Evolutionary conservation across 2,113 vertebrate genomes (phyloP).

Genomic region (Labrus mixtus): DNA sequence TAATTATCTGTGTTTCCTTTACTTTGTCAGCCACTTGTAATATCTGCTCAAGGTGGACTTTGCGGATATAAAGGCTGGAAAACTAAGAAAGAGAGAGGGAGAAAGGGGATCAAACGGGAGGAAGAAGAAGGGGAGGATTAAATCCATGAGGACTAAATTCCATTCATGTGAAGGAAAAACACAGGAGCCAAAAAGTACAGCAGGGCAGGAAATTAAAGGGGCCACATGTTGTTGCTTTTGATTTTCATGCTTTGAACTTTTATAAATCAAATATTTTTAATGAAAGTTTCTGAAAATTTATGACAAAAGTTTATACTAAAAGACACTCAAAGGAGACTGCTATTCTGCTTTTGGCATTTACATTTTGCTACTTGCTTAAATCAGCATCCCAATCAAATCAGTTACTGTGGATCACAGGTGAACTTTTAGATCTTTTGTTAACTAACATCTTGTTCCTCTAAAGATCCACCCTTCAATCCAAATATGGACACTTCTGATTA

Average conservation of each 20-base stretch:
- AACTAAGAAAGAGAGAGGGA: slow-evolving; percentile 6
- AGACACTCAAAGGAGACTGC: too few relatives aligned
- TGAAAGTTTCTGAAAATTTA: too few relatives aligned
- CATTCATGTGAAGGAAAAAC: slow-evolving; percentile 5
- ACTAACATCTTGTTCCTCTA: too few relatives aligned
- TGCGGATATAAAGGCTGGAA: slow-evolving; percentile 45
- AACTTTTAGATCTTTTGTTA: too few relatives aligned
- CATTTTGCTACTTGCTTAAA: too few relatives aligned
- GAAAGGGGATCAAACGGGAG: neutral
- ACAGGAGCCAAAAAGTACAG: neutral
- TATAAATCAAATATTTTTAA: neutral
- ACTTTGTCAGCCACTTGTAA: slow-evolving; percentile 7
- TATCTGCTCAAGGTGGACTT: neutral
- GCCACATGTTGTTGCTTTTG: slow-evolving; percentile 5
- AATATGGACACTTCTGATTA: too few relatives aligned
- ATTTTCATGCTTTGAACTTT: neutral
- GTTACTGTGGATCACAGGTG: too few relatives aligned
- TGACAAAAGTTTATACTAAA: too few relatives aligned
- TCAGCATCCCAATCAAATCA: too few relatives aligned
- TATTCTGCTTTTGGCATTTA: too few relatives aligned
- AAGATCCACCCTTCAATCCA: too few relatives aligned
- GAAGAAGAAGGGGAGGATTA: neutral
- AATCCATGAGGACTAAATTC: neutral
- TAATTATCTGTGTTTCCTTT: slow-evolving; percentile 32
- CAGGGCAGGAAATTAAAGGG: slow-evolving; percentile 41